Base-by-base conservation (phyloP, 2,797 vertebrate genomes). In the Pampus argenteus region DNA sequence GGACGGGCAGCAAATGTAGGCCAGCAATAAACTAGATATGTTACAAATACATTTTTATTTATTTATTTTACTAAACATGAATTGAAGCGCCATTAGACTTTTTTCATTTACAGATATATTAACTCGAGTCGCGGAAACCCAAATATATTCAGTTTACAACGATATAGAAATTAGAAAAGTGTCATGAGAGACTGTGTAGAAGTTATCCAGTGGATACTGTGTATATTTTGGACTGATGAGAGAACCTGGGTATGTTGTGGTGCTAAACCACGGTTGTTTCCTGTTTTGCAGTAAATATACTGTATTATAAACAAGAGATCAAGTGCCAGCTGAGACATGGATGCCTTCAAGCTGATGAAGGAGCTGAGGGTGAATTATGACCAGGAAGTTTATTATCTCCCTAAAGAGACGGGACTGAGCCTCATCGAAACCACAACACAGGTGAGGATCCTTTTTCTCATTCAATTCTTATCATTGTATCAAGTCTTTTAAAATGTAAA, bases 281-380 rank as follows among this genome's bases (percentile, higher is more conserved):
- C 4, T 55, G 3, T 62, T 61, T 66, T 74, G 26, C 76, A 90
- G 88, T 72, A 23, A 55, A 49, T 38, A 25, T 47, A 82, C 71
- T 79, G 90, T 80, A 57, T 58, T 68, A 0, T 85, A 64, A 62
- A 69, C 8, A 14, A 51, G 0, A 38, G 9, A 56, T 54, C 45
- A 13, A 44, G 77, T 51, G 74, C 60, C 91, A 80, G 86, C 88
- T 80, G 72, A 86, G 69, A 85, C 55, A 95, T 94, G 82, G 95
- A 97, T 45, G 95, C 89, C 61, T 93, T 95, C 81, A 96, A 94
- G 89, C 95, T 98, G 47, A 95, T 97, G 86, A 97, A 96, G 84
- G 95, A 98, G 85, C 92, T 98, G 86, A 95, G 91, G 87, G 77
- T 95, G 28, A 96, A 98, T 62, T 88, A 94, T 79, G 97, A 98